Evolutionary conservation across 2,113 vertebrate genomes (phyloP).

Genomic region (Delphinapterus leucas): DNA sequence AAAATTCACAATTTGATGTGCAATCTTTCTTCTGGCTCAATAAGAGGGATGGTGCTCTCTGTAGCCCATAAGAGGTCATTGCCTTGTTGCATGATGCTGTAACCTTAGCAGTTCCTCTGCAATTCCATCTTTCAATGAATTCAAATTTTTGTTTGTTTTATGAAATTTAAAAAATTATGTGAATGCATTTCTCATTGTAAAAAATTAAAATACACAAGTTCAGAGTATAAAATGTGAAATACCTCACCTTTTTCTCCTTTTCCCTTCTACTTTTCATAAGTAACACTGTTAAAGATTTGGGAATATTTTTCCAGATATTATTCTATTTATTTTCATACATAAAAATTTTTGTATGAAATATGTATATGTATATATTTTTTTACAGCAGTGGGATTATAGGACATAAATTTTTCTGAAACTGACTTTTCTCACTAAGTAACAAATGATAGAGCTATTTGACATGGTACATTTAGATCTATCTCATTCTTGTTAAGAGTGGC

Average conservation of each 20-base stretch:
- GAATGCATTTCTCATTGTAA: not conserved
- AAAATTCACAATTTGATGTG: not conserved
- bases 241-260: not conserved
- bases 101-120: not conserved
- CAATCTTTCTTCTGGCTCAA: not conserved
- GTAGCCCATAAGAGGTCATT: not conserved
- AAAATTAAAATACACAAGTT: not conserved
- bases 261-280: not conserved
- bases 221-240: not conserved
- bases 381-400: not conserved
- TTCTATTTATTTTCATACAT: not conserved
- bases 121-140: not conserved
- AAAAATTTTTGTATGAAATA: not conserved
- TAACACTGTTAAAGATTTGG: not conserved
- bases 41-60: not conserved
- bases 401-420: not conserved
- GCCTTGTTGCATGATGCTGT: not conserved
- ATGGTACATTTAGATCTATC: not conserved
- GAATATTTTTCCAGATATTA: not conserved
- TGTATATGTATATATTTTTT: not conserved
- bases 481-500: not conserved
- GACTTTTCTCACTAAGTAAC: not conserved
- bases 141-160: not conserved
- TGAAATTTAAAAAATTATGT: not conserved
- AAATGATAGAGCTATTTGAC: not conserved